Percentiles rank a stretch among this genome's conserved stretches.
These are phyloP conservation scores for Upupa epops DNA, from an alignment of 2,113 vertebrate species.

Conservation along the genomic window DNA sequence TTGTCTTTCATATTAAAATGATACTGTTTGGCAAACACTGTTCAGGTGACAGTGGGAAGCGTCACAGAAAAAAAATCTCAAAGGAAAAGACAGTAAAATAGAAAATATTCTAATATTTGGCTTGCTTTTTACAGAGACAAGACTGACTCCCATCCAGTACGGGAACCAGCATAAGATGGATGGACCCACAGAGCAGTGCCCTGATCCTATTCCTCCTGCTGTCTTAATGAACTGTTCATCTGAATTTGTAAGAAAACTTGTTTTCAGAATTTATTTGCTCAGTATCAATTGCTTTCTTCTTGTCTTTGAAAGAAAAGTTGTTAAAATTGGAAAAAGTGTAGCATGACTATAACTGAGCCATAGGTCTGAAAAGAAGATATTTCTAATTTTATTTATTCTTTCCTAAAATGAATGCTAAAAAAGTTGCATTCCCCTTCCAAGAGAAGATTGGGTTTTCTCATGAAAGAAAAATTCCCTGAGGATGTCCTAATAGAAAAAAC, in stretches of 20 bases:
- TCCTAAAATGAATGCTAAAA: neutral
- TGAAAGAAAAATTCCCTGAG: neutral
- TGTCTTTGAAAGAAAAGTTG: neutral
- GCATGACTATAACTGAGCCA: neutral
- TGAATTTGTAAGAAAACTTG: slow-evolving; percentile 66
- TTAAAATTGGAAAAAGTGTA: neutral
- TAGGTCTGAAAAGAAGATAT: neutral
- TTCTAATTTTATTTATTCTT: neutral
- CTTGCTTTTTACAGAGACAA: slow-evolving; percentile 17
- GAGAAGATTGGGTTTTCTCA: neutral
- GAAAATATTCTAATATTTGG: neutral
- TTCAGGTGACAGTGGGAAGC: accelerated
- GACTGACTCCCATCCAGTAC: slow-evolving; percentile 72
- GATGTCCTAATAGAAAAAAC: neutral
- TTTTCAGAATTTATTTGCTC: neutral
- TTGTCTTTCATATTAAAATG: neutral
- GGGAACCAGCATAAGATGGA: slow-evolving; percentile 83
- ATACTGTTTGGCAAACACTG: neutral
- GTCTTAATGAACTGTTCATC: slow-evolving; percentile 52
- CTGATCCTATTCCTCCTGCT: slow-evolving; percentile 57
- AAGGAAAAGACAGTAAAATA: neutral
- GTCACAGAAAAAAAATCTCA: neutral
- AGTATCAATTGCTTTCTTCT: neutral
- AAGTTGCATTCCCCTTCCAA: neutral
- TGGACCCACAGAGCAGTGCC: slow-evolving; percentile 81